Base-by-base conservation (phyloP, 1,140 invertebrate genomes). In the Wasmannia auropunctata region DNA sequence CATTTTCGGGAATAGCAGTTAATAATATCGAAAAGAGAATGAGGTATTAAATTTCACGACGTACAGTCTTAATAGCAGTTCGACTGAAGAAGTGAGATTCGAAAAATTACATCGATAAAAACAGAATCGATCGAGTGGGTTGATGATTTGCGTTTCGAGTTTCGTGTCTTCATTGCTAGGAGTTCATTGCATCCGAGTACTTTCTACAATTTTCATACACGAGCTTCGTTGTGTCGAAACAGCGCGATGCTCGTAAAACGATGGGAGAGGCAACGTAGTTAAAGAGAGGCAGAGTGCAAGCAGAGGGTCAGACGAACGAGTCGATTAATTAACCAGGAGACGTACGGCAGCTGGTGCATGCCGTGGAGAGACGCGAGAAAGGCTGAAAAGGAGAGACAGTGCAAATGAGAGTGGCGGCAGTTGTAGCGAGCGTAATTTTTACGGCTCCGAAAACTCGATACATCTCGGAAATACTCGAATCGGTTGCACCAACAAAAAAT, bases 281-380 rank as follows among this genome's bases (percentile, higher is more conserved):
- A 83, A 83, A 74, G 40, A 46, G 67, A 89, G 16, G 51, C n/a
- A 63, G 85, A 88, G 80, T 62, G 80, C 65, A 85, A 90, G 74
- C 22, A 75, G 54, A 77, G 75, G 63, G 34, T 77, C 79, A 85
- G 85, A 86, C 80, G 87, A 84, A 56, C 89, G 56, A 85, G 77
- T 89, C 90, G 77, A 90, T 91, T 91, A 91, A 91, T 91, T 91
- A 91, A 89, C 63, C 63, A 28, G 54, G 51, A 75, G 85, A 76
- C 75, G 63, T 81, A 69, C 67, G 65, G 90, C 90, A 91, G 87
- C 90, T 91, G 90, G 87, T 69, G 74, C 83, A 56, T 76, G 70
- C 60, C 69, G 46, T 75, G 25, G 60, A 65, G 85, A 76, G 22
- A 40, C 46, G 19, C 34, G 43, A 58, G 49, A 60, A 75, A 51